These are phyloP conservation scores for Pteria penguin DNA, from an alignment of 2,888 invertebrate genomes.

Conservation along the genomic window DNA sequence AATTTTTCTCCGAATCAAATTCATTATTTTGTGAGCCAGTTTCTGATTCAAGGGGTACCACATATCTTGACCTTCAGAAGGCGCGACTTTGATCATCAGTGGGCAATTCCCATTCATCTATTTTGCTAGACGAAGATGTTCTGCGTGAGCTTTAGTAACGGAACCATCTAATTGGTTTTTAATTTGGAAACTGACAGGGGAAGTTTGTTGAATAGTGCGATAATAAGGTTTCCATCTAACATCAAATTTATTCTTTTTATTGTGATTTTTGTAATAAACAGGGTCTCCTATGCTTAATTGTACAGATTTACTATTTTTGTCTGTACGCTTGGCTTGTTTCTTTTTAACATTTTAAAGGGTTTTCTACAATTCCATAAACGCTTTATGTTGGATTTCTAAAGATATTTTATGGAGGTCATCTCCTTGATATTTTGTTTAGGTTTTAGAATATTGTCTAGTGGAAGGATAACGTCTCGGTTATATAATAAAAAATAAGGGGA, in stretches of 20 bases:
- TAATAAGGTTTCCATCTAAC: no score
- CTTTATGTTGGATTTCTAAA: no score
- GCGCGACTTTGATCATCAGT: neutral
- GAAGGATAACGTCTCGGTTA: constrained; percentile 39
- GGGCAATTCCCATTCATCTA: constrained; percentile 10
- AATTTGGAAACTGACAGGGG: constrained; percentile 25
- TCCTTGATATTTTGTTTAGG: no score
- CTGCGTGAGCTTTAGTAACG: no score
- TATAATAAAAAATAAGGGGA: constrained; percentile 41
- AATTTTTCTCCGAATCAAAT: no score
- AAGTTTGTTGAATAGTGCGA: constrained; percentile 25
- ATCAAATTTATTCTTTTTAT: no score
- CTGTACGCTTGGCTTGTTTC: constrained; percentile 7
- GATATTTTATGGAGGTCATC: constrained; percentile 41
- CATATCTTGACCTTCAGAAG: constrained; percentile 4
- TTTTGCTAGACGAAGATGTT: constrained; percentile 14
- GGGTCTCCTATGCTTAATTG: constrained; percentile 29
- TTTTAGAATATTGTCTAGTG: no score
- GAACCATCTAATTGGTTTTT: constrained; percentile 25
- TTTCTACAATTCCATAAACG: constrained; percentile 23
- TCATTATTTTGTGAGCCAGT: no score
- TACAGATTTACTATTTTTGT: constrained; percentile 9
- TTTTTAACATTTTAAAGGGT: constrained; percentile 13
- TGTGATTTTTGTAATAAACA: no score
- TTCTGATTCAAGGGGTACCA: neutral